phyloP scores from a whole-genome alignment of 2,113 vertebrate species.

The Trichomycterus rosablanca region DNA sequence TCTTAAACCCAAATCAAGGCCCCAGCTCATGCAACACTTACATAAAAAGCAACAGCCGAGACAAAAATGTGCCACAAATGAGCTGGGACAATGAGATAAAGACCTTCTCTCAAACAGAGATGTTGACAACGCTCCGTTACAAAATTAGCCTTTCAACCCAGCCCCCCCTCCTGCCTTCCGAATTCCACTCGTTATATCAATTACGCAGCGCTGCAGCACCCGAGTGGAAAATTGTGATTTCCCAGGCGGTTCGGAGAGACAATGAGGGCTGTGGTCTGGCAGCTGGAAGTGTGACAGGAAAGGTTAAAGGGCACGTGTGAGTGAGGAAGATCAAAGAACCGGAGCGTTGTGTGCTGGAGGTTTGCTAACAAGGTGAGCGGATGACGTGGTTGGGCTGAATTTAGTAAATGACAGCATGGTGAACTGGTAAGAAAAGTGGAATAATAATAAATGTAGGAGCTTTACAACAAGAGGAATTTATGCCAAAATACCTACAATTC shows the following conservation, averaged over 20 bases:
- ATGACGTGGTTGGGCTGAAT: background rate
- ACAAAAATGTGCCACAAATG: background rate
- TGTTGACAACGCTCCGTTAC: background rate
- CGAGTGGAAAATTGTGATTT: slow-evolving; percentile 35
- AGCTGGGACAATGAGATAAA: background rate
- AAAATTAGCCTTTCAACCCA: background rate
- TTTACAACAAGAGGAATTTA: too few species aligned
- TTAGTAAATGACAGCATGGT: background rate
- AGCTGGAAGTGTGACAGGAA: background rate
- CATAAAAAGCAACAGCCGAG: background rate
- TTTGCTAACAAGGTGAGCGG: too few species aligned
- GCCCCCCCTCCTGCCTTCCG: background rate
- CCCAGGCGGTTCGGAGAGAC: slow-evolving; percentile 16
- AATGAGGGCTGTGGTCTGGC: slow-evolving; percentile 10
- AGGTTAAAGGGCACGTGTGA: slow-evolving; percentile 12
- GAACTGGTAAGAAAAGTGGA: too few species aligned
- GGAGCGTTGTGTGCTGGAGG: too few species aligned
- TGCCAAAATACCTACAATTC: too few species aligned
- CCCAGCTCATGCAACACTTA: too few species aligned
- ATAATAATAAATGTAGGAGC: too few species aligned
- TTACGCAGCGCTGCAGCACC: slow-evolving; percentile 30
- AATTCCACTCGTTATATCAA: slow-evolving; percentile 36
- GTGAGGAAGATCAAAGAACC: too few species aligned
- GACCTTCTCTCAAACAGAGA: background rate
- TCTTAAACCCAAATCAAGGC: too few species aligned